phyloP scores from a whole-genome alignment of 2,797 vertebrate species.

The Anas bahamensis region DNA sequence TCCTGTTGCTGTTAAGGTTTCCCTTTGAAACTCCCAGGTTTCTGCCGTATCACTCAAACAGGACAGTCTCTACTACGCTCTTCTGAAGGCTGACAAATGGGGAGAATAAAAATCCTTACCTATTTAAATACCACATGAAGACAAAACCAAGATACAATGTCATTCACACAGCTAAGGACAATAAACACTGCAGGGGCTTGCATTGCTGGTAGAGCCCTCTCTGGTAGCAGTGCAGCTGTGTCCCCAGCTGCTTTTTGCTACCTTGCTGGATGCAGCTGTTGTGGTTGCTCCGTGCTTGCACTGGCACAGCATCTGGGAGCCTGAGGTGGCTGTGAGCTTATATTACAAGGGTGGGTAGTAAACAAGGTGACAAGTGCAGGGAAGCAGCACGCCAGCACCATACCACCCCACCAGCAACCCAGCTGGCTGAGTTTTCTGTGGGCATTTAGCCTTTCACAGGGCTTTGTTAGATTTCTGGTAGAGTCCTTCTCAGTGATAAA shows the following conservation, averaged over 20 bases:
- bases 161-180: not conserved
- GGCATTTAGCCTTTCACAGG: not conserved
- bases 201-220: not conserved
- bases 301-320: not conserved
- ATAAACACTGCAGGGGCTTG: not conserved
- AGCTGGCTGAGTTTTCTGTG: not conserved
- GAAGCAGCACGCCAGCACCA: not conserved
- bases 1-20: not conserved
- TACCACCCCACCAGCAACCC: not conserved
- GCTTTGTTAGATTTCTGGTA: not conserved
- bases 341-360: not conserved
- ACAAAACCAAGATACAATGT: not conserved
- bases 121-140: not conserved
- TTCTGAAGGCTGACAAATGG: not conserved
- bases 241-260: fast-evolving
- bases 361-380: not conserved
- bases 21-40: not conserved
- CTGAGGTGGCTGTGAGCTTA: not conserved
- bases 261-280: not conserved
- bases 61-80: not conserved
- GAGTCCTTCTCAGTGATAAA: not conserved
- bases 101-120: not conserved
- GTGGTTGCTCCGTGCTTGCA: not conserved
- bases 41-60: not conserved
- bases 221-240: not conserved